Base-by-base conservation (phyloP, 1,140 invertebrate species). In the Brachionus sp. region DNA sequence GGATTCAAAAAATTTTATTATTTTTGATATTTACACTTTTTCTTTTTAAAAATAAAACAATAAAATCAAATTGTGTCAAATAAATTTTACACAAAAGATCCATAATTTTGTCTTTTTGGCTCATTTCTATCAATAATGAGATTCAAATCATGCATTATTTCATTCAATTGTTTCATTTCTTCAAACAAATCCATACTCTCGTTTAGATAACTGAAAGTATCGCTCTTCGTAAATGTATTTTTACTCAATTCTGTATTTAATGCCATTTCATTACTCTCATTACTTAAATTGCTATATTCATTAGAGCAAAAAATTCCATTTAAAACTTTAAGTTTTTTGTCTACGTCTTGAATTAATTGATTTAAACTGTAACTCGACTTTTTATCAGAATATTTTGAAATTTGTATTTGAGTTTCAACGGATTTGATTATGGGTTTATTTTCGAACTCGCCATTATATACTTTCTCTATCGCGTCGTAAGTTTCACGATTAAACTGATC, bases 261-360 rank as follows among this genome's bases (percentile, higher is more conserved):
- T 25, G 46, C 44, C 6, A 42, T 16, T 46, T 29, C 19, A 13
- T 46, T 29, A 12, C 7, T 25, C 7, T 75, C 39, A 23, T 75
- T 39, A 13, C 13, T 46, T 46, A 75, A 39, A 46, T 75, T 75
- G 3, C 4, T 23, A 25, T 75, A 75, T 29, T 75, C 70, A 46
- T 75, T 75, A 29, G 39, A 23, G 13, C 25, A 50, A 46, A 75
- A 75, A 29, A 75, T 46, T 23, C 19, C 25, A 75, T 75, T 75
- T 39, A 75, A 19, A 44, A 46, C 23, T 75, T 75, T 75, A 2
- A 75, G 29, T 46, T 75, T 75, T 75, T 75, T 75, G 44, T 75
- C 70, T 25, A 75, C 42, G 12, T 75, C 70, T 75, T 46, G 19
- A 35, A 75, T 75, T 19, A 75, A 70, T 6, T 70, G 6, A 70